Conservation (phyloP, 2,888 invertebrate species). For the Nomada fabriciana region DNA sequence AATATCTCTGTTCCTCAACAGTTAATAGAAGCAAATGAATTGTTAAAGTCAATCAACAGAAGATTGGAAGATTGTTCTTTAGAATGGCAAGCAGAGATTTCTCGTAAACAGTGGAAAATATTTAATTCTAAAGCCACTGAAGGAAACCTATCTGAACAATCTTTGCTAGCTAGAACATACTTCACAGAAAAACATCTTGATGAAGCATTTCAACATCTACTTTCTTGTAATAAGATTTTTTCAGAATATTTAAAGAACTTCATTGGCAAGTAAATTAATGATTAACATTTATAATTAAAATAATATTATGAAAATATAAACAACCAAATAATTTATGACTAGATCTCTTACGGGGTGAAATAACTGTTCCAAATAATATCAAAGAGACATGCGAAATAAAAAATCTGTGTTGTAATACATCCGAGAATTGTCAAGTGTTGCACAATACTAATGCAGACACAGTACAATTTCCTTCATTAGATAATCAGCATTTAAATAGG, state of each 20-base stretch:
- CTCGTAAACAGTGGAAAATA: conserved; percentile 77
- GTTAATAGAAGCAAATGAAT: conserved; percentile 67
- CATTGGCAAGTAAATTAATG: conserved; percentile 65
- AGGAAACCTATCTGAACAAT: conserved; percentile 67
- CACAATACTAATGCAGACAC: conserved; percentile 5
- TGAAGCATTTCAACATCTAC: conserved; percentile 73
- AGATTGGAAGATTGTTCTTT: conserved; percentile 78
- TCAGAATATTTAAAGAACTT: conserved; percentile 75
- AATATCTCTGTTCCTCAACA: conserved; percentile 45
- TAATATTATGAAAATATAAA: background rate
- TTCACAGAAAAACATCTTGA: conserved; percentile 76
- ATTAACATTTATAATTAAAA: background rate
- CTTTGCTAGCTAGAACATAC: conserved; percentile 76
- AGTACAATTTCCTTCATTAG: conserved; percentile 3
- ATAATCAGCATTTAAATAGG: conserved; percentile 5
- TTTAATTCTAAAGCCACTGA: conserved; percentile 63
- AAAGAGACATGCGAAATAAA: conserved; percentile 18
- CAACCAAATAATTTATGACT: conserved; percentile 1
- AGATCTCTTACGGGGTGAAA: conserved; percentile 38
- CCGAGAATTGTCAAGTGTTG: background rate
- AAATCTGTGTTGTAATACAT: conserved; percentile 22
- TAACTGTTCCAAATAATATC: background rate
- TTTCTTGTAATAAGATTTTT: conserved; percentile 72
- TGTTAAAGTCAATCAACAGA: conserved; percentile 71
- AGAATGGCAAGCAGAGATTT: conserved; percentile 76